phyloP scores from a whole-genome alignment of 2,888 invertebrate genomes.

The Exephanes ischioxanthus region DNA sequence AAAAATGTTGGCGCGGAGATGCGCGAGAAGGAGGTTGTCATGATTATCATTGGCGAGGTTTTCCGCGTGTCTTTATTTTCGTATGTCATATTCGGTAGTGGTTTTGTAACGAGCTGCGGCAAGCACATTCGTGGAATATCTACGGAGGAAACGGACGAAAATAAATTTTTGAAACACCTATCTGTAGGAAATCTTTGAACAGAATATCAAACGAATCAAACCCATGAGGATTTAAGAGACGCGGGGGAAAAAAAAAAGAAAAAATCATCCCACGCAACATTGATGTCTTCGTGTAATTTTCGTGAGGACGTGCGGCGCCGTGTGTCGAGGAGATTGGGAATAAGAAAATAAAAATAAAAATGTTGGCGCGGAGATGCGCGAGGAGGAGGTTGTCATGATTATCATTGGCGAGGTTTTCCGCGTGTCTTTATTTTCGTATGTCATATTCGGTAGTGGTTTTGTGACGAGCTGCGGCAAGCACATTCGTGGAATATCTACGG shows the following conservation, averaged over 20 bases:
- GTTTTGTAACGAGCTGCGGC: conserved; percentile 7
- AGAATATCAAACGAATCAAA: neutral
- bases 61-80: conserved; percentile 30
- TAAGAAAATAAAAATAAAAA: conserved; percentile 20
- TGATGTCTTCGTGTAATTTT: conserved; percentile 48
- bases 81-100: conserved; percentile 19
- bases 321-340: neutral
- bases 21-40: conserved; percentile 75
- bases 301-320: conserved; percentile 47
- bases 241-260: neutral
- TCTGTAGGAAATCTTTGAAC: neutral
- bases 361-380: conserved; percentile 36
- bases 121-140: conserved; percentile 5
- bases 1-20: conserved; percentile 17
- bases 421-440: conserved; percentile 15
- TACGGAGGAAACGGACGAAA: neutral
- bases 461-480: neutral
- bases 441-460: conserved; percentile 21
- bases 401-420: conserved; percentile 69
- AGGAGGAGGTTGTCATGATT: conserved; percentile 79
- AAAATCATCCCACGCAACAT: conserved; percentile 12
- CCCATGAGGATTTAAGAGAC: conserved; percentile 30
- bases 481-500: conserved; percentile 3
- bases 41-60: conserved; percentile 75
- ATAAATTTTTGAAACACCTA: neutral